Evolutionary conservation across 2,888 invertebrate genomes (phyloP).

Genomic region (Phalangium opilio): DNA sequence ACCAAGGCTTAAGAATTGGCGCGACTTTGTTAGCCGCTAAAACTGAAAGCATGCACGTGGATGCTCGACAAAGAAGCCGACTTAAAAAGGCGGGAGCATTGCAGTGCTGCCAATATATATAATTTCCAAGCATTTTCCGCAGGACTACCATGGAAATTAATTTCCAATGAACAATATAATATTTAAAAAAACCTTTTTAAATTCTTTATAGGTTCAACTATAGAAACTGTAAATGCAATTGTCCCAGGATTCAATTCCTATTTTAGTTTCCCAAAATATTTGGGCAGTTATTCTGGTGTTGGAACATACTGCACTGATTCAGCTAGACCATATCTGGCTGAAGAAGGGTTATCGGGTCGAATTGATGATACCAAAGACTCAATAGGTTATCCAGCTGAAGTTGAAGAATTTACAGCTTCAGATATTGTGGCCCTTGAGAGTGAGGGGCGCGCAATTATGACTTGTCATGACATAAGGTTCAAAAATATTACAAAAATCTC

Average conservation of each 20-base stretch:
- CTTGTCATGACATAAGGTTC: background rate
- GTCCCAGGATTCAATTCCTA: slow-evolving; percentile 37
- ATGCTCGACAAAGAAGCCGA: too few relatives aligned
- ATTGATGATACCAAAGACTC: background rate
- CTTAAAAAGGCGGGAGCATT: too few relatives aligned
- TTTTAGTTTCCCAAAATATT: slow-evolving; percentile 34
- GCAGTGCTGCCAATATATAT: too few relatives aligned
- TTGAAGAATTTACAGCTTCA: background rate
- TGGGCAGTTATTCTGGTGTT: slow-evolving; percentile 37
- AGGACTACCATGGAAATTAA: too few relatives aligned
- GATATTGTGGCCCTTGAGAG: background rate
- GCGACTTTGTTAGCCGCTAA: too few relatives aligned
- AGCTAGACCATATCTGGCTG: slow-evolving; percentile 31
- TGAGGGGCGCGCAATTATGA: background rate
- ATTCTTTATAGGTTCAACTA: too few relatives aligned
- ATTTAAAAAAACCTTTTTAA: too few relatives aligned
- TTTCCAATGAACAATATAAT: too few relatives aligned
- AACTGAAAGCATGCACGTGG: too few relatives aligned
- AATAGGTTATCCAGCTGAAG: background rate
- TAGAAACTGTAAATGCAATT: slow-evolving; percentile 24
- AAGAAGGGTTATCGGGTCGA: slow-evolving; percentile 33
- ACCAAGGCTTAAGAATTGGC: too few relatives aligned
- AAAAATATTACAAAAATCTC: too few relatives aligned
- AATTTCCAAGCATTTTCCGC: too few relatives aligned
- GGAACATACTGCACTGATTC: slow-evolving; percentile 33